A percentile compares a stretch with the other conserved stretches of the same genome.
Conservation (phyloP, 1,140 invertebrate species). For the Pemphigus obesinymphae region DNA sequence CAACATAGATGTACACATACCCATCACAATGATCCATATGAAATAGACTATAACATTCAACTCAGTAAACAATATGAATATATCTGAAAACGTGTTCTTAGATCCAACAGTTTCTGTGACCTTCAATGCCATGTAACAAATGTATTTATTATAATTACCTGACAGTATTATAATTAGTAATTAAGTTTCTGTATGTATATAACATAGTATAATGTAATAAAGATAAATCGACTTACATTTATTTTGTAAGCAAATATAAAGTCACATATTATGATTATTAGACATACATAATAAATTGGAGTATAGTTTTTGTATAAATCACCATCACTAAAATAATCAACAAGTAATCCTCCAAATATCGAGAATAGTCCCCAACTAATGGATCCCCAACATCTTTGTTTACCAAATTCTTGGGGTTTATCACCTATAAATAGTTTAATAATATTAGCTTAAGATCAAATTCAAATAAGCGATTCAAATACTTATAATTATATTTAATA, state of each 20-base stretch:
- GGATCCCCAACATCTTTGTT: slow-evolving; percentile 76
- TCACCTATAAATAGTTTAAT: slow-evolving; percentile 52
- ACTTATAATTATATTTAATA: background rate
- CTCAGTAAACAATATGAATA: background rate
- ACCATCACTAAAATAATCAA: slow-evolving; percentile 65
- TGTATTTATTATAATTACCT: background rate
- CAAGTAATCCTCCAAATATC: slow-evolving; percentile 66
- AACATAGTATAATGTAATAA: background rate
- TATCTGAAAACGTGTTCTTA: background rate
- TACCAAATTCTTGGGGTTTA: slow-evolving; percentile 66
- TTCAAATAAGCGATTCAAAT: background rate
- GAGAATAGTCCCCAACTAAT: slow-evolving; percentile 74
- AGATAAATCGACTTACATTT: slow-evolving; percentile 46
- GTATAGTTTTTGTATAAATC: slow-evolving; percentile 66
- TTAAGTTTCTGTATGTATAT: background rate
- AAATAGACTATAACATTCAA: slow-evolving; percentile 48
- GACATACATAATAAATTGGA: slow-evolving; percentile 69
- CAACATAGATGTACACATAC: slow-evolving; percentile 75
- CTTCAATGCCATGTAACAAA: background rate
- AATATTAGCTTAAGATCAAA: background rate
- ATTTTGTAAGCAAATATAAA: slow-evolving; percentile 61
- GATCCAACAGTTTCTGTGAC: background rate
- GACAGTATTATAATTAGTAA: background rate
- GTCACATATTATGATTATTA: slow-evolving; percentile 64
- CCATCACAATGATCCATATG: slow-evolving; percentile 73